Percentiles rank a stretch among this genome's conserved stretches.
Conservation (phyloP, 2,888 invertebrate genomes). For the Thysanoteuthis rhombus region DNA sequence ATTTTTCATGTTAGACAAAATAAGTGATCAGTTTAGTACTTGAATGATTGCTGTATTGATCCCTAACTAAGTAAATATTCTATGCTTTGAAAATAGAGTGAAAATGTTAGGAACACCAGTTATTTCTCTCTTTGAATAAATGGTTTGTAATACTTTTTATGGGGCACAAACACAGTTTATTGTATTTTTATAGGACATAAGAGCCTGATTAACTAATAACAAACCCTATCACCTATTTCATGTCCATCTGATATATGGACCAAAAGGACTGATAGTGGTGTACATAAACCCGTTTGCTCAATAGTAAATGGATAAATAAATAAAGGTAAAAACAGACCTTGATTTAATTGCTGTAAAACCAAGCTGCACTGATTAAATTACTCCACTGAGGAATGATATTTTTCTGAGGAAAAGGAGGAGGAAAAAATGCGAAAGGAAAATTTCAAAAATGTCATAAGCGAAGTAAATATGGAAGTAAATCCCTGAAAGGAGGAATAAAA, state of each 20-base stretch:
- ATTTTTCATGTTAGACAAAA: too few relatives aligned
- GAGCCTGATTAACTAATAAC: neutral
- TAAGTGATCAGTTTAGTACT: too few relatives aligned
- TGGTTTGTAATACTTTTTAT: neutral
- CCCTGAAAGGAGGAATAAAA: too few relatives aligned
- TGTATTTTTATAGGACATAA: neutral
- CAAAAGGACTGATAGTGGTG: neutral
- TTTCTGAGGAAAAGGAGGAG: neutral
- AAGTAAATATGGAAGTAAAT: too few relatives aligned
- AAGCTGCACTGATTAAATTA: neutral
- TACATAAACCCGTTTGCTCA: neutral
- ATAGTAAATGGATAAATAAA: too few relatives aligned
- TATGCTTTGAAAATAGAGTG: neutral
- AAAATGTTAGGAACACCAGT: neutral
- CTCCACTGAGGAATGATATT: neutral
- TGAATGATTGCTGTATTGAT: too few relatives aligned
- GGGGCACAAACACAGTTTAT: neutral
- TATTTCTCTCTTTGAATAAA: too few relatives aligned
- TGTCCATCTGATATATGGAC: neutral
- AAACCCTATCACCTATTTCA: neutral
- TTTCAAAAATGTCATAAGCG: too few relatives aligned
- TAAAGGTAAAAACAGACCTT: neutral
- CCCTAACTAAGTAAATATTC: too few relatives aligned
- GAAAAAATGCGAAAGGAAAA: neutral
- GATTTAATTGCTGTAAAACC: neutral